Conservation (phyloP, 2,888 invertebrate species). For the Myathropa florea region DNA sequence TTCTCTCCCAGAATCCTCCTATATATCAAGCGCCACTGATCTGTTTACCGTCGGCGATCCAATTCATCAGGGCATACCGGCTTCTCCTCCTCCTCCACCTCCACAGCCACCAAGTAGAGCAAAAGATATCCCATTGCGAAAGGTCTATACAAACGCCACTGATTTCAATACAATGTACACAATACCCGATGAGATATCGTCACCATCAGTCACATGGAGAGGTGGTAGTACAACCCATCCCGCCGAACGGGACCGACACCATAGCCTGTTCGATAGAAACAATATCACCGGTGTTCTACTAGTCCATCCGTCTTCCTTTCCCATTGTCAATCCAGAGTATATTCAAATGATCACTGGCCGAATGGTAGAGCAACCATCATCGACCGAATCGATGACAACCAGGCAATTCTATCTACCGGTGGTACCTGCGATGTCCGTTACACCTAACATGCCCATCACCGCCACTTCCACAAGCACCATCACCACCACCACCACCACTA, state of each 20-base stretch:
- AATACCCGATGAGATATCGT: slow-evolving; percentile 32
- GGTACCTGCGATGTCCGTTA: slow-evolving; percentile 30
- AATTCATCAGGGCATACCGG: slow-evolving; percentile 26
- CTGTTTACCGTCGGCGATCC: slow-evolving; percentile 39
- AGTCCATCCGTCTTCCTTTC: slow-evolving; percentile 59
- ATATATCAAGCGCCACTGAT: slow-evolving; percentile 49
- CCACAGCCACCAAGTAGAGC: background rate
- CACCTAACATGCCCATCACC: slow-evolving; percentile 31
- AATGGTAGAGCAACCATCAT: slow-evolving; percentile 52
- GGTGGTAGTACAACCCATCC: slow-evolving; percentile 31
- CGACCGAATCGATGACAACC: slow-evolving; percentile 60
- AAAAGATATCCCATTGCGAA: slow-evolving; percentile 24
- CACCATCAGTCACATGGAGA: slow-evolving; percentile 35
- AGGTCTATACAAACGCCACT: slow-evolving; percentile 41
- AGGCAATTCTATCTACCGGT: slow-evolving; percentile 51
- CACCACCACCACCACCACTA: background rate
- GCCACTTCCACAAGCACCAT: slow-evolving; percentile 22
- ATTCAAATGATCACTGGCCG: slow-evolving; percentile 61
- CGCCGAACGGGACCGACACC: slow-evolving; percentile 15
- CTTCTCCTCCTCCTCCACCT: slow-evolving; percentile 22
- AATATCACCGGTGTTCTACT: slow-evolving; percentile 50
- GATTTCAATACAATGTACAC: slow-evolving; percentile 50
- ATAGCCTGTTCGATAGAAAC: slow-evolving; percentile 27
- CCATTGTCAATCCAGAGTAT: slow-evolving; percentile 49
- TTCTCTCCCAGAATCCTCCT: slow-evolving; percentile 46